Evolutionary conservation across 2,113 vertebrate genomes (phyloP).

Genomic region (Phylloscopus trochiloides): DNA sequence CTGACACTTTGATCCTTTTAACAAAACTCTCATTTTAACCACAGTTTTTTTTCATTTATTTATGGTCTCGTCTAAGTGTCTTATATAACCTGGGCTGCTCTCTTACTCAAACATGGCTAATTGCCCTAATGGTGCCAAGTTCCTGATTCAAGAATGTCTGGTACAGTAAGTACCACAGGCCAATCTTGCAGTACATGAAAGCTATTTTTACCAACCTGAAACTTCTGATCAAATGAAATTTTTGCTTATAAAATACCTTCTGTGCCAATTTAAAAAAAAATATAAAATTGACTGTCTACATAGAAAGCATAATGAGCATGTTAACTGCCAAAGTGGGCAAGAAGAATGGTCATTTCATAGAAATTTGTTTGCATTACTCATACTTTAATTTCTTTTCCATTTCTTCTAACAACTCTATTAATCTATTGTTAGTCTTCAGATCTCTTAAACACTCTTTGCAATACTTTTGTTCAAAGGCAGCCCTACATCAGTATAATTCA

Average conservation of each 20-base stretch:
- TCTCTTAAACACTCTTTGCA: not conserved
- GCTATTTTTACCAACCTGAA: not conserved
- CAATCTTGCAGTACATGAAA: not conserved
- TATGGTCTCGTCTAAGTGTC: not conserved
- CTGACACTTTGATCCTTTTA: not conserved
- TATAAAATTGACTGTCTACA: not conserved
- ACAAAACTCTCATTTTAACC: not conserved
- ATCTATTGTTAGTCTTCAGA: constrained; percentile 1
- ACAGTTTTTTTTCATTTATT: not conserved
- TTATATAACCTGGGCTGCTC: not conserved
- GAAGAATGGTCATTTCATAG: not conserved
- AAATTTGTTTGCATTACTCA: constrained; percentile 32
- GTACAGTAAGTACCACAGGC: not conserved
- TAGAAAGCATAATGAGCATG: not conserved
- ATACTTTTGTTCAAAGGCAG: constrained; percentile 36
- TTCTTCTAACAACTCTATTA: not conserved
- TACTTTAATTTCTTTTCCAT: constrained; percentile 17
- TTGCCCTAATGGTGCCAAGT: not conserved
- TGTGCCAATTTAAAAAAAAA: not conserved
- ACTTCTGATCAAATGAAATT: not conserved
- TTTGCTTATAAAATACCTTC: not conserved
- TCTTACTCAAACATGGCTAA: not conserved
- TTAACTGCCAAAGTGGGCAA: not conserved
- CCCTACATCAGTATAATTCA: not conserved
- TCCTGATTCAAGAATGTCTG: not conserved